Base-by-base conservation (phyloP, 2,113 vertebrate species). In the Thunnus thynnus region DNA sequence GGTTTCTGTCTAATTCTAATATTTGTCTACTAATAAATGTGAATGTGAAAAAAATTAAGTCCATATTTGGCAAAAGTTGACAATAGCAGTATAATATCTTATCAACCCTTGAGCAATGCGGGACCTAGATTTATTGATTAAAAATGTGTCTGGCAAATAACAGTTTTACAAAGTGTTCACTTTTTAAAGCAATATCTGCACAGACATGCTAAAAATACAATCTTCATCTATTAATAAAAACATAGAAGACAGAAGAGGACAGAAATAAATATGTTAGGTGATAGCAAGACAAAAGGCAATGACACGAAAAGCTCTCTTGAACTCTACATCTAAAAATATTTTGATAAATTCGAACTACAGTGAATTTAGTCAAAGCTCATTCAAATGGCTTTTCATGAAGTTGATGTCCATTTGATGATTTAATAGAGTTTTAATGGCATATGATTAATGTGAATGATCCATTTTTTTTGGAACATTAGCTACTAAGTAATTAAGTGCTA, bases 381-480 rank as follows among this genome's bases (percentile, higher is more conserved):
- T 69, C 18, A 30, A 63, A 41, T 18, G 16, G 12, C 16, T 3
- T 69, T 78, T 58, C 13, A 22, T 9, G 32, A 60, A 10, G 32
- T 52, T 70, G 16, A 36, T 2, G 2, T 17, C 13, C 27, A 55
- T 70, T 61, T 64, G 3, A 3, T 54, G 18, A 63, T 68, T 56
- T 60, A 70, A 62, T 69, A 48, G 41, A 8, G 41, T 27, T 70
- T 51, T 56, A 75, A 69, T 36, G 36, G 27, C 5, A 65, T 36
- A 64, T 57, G 41, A 67, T 58, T 25, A 41, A 75, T 50, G 1
- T 41, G 3, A 55, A 46, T 55, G 36, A 62, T 62, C 3, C 6
- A 41, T 69, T 61, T 44, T 22, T 13, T 70, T 62, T 72, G 61
- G 67, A 61, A 72, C 55, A 62, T 83, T 67, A 72, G 25, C 18